Conservation (phyloP, 2,797 vertebrate genomes). For the Zenarchopterus dispar region DNA sequence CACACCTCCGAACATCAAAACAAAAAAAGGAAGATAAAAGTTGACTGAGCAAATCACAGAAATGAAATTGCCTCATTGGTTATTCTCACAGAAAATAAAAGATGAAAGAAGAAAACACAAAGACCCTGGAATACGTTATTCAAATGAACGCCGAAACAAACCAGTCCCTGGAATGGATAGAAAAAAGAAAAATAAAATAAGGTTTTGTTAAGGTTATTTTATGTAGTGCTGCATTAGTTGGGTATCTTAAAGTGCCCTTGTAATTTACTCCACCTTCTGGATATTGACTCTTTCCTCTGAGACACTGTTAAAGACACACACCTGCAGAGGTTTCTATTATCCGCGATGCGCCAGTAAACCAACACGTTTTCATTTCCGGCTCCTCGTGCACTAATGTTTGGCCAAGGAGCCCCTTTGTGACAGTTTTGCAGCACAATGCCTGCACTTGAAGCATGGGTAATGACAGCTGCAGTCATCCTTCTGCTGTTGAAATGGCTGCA, state of each 20-base stretch:
- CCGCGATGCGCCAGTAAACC: constrained; percentile 9
- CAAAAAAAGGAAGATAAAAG: constrained; percentile 19
- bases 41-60: constrained; percentile 38
- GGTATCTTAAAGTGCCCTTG: not conserved
- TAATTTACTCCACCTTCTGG: constrained; percentile 9
- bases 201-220: not conserved
- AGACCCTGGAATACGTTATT: constrained; percentile 7
- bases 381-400: no score
- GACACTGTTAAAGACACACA: constrained; percentile 11
- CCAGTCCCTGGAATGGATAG: not conserved
- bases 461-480: no score
- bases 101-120: constrained; percentile 9
- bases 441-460: no score
- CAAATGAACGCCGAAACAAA: constrained; percentile 22
- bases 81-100: not conserved
- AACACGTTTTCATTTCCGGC: no score
- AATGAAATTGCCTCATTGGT: constrained; percentile 24
- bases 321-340: constrained; percentile 29
- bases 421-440: no score
- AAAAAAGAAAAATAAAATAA: constrained; percentile 11
- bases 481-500: no score
- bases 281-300: no score
- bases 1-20: constrained; percentile 17
- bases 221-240: constrained; percentile 5
- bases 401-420: no score